Conservation (phyloP, 2,113 vertebrate species). For the Rana temporaria region DNA sequence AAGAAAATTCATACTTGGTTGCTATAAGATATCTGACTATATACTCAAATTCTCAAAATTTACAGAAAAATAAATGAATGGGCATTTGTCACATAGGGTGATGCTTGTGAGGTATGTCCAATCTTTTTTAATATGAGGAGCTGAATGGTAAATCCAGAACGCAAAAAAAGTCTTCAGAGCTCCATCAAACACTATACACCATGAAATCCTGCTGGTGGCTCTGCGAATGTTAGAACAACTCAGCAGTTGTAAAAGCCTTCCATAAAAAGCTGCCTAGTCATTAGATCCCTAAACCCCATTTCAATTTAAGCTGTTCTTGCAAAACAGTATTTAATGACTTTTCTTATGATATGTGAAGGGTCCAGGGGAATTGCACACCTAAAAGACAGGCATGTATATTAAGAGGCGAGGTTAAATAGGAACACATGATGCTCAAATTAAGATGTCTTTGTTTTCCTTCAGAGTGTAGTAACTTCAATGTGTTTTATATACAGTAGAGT, state of each 20-base stretch:
- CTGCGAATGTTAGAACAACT: constrained; percentile 71
- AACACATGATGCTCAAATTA: constrained; percentile 48
- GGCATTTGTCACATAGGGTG: too few relatives aligned
- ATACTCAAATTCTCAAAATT: too few relatives aligned
- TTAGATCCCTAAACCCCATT: constrained; percentile 73
- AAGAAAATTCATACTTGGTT: too few relatives aligned
- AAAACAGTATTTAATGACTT: constrained; percentile 64
- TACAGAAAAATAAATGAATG: too few relatives aligned
- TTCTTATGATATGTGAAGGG: constrained; percentile 50
- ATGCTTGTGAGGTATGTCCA: too few relatives aligned
- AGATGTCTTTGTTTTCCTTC: constrained; percentile 44
- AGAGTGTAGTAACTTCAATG: constrained; percentile 40
- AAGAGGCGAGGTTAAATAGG: constrained; percentile 49
- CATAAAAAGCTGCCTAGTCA: constrained; percentile 71
- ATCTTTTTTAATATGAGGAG: constrained; percentile 48
- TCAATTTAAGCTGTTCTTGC: constrained; percentile 70
- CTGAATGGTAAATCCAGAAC: background rate
- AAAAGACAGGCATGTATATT: constrained; percentile 46
- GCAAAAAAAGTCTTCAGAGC: constrained; percentile 24
- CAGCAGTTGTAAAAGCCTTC: constrained; percentile 70
- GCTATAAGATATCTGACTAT: too few relatives aligned
- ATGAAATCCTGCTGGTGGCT: constrained; percentile 74
- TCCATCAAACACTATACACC: constrained; percentile 57
- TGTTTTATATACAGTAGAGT: background rate
- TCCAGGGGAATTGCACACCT: constrained; percentile 52